phyloP scores from a whole-genome alignment of 2,888 invertebrate genomes.

The Bellardia pandia region DNA sequence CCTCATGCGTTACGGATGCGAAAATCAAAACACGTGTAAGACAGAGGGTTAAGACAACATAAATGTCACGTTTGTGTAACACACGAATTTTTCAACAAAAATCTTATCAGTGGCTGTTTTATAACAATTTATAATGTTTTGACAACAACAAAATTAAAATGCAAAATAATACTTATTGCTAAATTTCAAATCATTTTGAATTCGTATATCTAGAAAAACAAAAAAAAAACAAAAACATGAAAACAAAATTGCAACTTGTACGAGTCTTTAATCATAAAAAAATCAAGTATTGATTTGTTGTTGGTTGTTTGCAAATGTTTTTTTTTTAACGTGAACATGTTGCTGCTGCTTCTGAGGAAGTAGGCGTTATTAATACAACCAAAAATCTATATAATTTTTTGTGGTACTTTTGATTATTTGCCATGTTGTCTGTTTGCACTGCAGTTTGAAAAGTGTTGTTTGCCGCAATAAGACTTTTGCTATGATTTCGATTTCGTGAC shows the following conservation, averaged over 20 bases:
- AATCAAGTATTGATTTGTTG: constrained; percentile 36
- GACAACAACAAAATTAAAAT: background rate
- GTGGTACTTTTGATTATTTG: constrained; percentile 30
- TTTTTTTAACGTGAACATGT: constrained; percentile 22
- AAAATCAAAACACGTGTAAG: too few relatives aligned
- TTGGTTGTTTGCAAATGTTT: background rate
- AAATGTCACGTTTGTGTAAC: constrained; percentile 47
- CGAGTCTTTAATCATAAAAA: constrained; percentile 33
- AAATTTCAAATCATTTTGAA: constrained; percentile 13
- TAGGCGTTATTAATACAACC: constrained; percentile 63
- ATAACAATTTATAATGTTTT: constrained; percentile 45
- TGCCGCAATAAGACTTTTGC: constrained; percentile 20
- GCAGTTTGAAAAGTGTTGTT: background rate
- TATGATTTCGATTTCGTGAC: constrained; percentile 55
- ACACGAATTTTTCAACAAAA: constrained; percentile 2
- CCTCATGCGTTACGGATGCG: too few relatives aligned
- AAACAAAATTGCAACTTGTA: constrained; percentile 25
- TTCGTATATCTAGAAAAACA: background rate
- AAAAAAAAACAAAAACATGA: constrained; percentile 4
- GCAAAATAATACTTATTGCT: constrained; percentile 20
- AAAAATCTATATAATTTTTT: constrained; percentile 21
- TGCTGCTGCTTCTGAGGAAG: constrained; percentile 61
- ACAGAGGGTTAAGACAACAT: background rate
- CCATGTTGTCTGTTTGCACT: constrained; percentile 18
- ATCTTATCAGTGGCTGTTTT: constrained; percentile 22